Evolutionary conservation across 2,888 invertebrate genomes (phyloP).

Genomic region (Trichopoda pennipes): DNA sequence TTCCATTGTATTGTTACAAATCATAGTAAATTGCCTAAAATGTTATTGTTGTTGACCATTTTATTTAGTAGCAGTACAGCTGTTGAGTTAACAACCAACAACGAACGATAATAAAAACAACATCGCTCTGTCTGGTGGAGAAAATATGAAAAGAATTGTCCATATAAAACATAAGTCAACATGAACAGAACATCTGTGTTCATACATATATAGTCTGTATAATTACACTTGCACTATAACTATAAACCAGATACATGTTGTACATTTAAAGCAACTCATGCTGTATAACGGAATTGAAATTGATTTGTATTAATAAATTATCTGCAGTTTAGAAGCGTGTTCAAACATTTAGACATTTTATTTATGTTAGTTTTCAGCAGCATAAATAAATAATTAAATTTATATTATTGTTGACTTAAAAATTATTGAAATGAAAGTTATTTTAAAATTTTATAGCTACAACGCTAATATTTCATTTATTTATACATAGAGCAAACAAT

Average conservation of each 20-base stretch:
- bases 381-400: conserved; percentile 36
- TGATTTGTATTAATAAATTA: conserved; percentile 26
- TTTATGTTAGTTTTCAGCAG: conserved; percentile 23
- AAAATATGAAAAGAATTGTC: conserved; percentile 48
- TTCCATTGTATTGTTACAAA: conserved; percentile 53
- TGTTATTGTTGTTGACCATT: conserved; percentile 48
- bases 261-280: conserved; percentile 50
- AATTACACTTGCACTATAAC: conserved; percentile 26
- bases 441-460: too few species aligned
- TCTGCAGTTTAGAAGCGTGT: conserved; percentile 18
- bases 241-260: conserved; percentile 22
- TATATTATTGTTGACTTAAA: not conserved
- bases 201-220: conserved; percentile 43
- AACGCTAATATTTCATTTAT: too few species aligned
- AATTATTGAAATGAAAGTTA: not conserved
- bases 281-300: conserved; percentile 30
- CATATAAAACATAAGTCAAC: conserved; percentile 34
- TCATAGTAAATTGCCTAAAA: conserved; percentile 66
- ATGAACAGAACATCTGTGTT: conserved; percentile 39
- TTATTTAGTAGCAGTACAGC: conserved; percentile 21
- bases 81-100: conserved; percentile 45
- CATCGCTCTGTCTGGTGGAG: not conserved
- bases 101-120: conserved; percentile 33
- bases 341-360: conserved; percentile 48
- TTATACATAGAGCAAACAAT: too few species aligned